phyloP scores from a whole-genome alignment of 2,888 invertebrate species.

The Leptothorax acervorum region DNA sequence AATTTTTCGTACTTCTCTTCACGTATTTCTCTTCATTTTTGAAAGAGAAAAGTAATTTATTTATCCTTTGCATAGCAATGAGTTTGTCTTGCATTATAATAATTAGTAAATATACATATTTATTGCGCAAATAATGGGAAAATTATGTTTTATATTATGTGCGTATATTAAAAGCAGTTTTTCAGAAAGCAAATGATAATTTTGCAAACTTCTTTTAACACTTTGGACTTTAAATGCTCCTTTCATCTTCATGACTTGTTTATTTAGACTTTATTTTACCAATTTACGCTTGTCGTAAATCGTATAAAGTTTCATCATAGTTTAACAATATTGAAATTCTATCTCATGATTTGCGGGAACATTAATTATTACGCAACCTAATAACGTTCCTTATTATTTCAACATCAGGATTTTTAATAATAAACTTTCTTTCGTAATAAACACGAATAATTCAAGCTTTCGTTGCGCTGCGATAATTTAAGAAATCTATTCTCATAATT shows the following conservation, averaged over 20 bases:
- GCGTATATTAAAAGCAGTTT: neutral
- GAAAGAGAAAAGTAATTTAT: neutral
- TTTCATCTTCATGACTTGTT: neutral
- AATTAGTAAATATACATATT: neutral
- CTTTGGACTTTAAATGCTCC: neutral
- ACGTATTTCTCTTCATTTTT: neutral
- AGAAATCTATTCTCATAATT: neutral
- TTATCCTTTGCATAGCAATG: neutral
- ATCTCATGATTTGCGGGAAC: neutral
- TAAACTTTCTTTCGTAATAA: neutral
- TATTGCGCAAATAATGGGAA: neutral
- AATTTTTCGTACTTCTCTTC: neutral
- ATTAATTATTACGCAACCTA: conserved; percentile 17
- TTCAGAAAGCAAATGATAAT: neutral
- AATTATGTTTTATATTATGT: neutral
- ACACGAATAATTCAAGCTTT: conserved; percentile 19
- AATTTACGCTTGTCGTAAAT: neutral
- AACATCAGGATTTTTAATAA: neutral
- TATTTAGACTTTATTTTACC: neutral
- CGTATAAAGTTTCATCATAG: neutral
- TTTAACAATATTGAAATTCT: neutral
- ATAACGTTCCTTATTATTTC: conserved; percentile 20
- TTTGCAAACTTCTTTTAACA: neutral
- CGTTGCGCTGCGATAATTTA: neutral
- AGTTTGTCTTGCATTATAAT: neutral